Conservation (phyloP, 1,140 invertebrate species). For the Helicoverpa zea region DNA sequence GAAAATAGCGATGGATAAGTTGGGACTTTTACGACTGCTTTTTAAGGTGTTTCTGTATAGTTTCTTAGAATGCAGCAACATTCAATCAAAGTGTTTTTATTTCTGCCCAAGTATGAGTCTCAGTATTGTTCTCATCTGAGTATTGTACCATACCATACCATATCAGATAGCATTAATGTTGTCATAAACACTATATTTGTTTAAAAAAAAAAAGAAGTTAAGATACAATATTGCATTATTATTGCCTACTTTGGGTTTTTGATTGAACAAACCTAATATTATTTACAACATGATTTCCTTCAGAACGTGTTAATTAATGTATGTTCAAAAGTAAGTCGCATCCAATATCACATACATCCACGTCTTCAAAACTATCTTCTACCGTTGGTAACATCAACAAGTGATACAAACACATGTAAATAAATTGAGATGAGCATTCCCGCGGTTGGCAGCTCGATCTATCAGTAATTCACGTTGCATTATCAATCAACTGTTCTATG, state of each 20-base stretch:
- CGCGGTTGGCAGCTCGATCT: conserved; percentile 72
- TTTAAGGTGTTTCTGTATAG: background rate
- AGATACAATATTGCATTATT: too few species aligned
- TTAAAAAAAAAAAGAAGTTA: too few species aligned
- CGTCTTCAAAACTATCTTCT: conserved; percentile 66
- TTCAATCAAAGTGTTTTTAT: too few species aligned
- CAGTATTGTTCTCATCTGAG: too few species aligned
- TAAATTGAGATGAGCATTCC: conserved; percentile 82
- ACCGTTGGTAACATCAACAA: conserved; percentile 80
- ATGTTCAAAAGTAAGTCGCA: background rate
- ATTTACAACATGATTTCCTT: too few species aligned
- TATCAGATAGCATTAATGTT: too few species aligned
- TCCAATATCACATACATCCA: background rate
- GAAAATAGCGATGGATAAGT: background rate
- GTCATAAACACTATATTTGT: too few species aligned
- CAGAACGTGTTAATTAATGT: background rate
- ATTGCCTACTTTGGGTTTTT: too few species aligned
- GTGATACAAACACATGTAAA: conserved; percentile 84
- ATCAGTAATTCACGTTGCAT: conserved; percentile 85
- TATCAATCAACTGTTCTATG: conserved; percentile 84
- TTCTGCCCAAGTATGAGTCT: too few species aligned
- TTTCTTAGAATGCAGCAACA: background rate
- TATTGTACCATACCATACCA: too few species aligned
- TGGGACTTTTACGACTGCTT: too few species aligned
- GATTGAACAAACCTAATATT: too few species aligned